Evolutionary conservation across 2,797 vertebrate genomes (phyloP).

Genomic region (Leptodactylus fallax): DNA sequence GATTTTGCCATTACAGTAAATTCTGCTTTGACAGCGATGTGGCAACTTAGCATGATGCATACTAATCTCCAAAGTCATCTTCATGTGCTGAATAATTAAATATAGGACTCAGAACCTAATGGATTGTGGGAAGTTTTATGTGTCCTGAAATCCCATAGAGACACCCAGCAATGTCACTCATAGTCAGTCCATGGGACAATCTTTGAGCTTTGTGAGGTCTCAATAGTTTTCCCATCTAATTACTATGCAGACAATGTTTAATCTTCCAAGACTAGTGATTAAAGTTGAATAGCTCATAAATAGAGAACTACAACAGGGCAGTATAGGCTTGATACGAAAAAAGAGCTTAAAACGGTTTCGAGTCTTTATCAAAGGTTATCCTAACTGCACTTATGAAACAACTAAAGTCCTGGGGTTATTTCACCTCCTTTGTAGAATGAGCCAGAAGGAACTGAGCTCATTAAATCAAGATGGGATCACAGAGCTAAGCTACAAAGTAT

Average conservation of each 20-base stretch:
- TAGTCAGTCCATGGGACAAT: conserved; percentile 62
- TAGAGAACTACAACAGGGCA: conserved; percentile 65
- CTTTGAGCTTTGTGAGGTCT: conserved; percentile 72
- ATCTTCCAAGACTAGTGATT: conserved; percentile 62
- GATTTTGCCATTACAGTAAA: conserved; percentile 62
- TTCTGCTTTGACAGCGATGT: conserved; percentile 69
- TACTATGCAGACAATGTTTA: conserved; percentile 78
- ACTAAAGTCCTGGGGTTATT: conserved; percentile 64
- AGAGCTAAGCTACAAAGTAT: conserved; percentile 27
- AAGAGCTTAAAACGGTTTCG: conserved; percentile 62
- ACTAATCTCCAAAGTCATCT: conserved; percentile 64
- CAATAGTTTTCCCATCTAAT: conserved; percentile 67
- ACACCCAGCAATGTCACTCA: conserved; percentile 50
- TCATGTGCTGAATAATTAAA: conserved; percentile 71
- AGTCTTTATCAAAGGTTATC: conserved; percentile 63
- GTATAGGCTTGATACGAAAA: conserved; percentile 64
- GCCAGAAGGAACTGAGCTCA: conserved; percentile 66
- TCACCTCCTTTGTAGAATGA: conserved; percentile 59
- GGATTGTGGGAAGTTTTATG: conserved; percentile 66
- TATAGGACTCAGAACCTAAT: conserved; percentile 65
- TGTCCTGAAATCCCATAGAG: conserved; percentile 70
- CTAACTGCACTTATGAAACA: conserved; percentile 62
- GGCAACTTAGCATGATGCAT: conserved; percentile 63
- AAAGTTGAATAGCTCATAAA: conserved; percentile 67
- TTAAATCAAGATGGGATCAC: conserved; percentile 65